A percentile compares a stretch with the other conserved stretches of the same genome.
These are phyloP conservation scores for Nasua narica DNA, from an alignment of 2,797 vertebrate species.

Conservation along the genomic window DNA sequence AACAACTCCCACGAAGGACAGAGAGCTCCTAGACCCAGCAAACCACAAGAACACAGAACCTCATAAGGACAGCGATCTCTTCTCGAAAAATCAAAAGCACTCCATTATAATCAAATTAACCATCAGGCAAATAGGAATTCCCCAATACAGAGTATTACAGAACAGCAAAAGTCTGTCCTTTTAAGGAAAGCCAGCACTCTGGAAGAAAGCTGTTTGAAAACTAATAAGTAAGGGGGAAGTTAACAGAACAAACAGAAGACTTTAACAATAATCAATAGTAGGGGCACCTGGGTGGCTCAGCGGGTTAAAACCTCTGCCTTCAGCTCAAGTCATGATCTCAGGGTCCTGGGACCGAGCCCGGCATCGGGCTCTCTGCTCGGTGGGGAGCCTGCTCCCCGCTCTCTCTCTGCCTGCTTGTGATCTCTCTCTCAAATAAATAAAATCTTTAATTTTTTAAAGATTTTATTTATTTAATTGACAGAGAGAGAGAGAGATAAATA, in stretches of 20 bases:
- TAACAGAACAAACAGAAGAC: neutral
- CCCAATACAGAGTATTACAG: neutral
- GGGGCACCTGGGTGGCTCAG: too few relatives aligned
- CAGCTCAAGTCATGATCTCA: too few relatives aligned
- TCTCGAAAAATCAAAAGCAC: neutral
- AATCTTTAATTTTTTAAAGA: too few relatives aligned
- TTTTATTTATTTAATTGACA: too few relatives aligned
- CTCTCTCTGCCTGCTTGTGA: too few relatives aligned
- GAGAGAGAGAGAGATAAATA: too few relatives aligned
- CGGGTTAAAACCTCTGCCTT: too few relatives aligned
- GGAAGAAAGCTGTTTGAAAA: neutral
- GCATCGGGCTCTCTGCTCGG: too few relatives aligned
- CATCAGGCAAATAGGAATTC: neutral
- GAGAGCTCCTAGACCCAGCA: neutral
- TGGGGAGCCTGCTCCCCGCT: too few relatives aligned
- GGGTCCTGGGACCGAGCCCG: too few relatives aligned
- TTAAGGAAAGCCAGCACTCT: neutral
- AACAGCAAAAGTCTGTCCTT: neutral
- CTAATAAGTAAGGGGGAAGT: neutral
- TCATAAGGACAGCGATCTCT: neutral
- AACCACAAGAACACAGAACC: neutral
- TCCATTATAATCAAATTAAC: neutral
- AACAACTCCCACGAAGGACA: neutral
- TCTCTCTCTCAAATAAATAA: too few relatives aligned
- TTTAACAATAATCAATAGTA: neutral